phyloP scores from a whole-genome alignment of 2,113 vertebrate species.

The Calyptommatus sinebrachiatus region DNA sequence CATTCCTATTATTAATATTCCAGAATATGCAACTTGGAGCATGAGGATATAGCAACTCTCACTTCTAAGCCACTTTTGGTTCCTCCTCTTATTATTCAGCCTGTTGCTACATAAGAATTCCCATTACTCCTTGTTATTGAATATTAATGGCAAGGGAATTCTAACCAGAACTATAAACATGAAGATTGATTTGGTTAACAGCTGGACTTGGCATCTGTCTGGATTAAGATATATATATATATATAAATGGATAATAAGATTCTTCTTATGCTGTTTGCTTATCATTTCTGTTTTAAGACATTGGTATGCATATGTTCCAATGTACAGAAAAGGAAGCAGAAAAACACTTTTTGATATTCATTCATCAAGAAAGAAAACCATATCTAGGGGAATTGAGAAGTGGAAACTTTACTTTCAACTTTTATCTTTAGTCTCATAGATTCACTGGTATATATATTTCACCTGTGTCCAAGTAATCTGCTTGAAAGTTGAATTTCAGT shows the following conservation, averaged over 20 bases:
- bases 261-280: not conserved
- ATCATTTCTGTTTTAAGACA: not conserved
- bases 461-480: no score
- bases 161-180: not conserved
- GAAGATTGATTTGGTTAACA: not conserved
- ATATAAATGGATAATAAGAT: not conserved
- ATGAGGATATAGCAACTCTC: no score
- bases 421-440: not conserved
- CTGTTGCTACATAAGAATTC: no score
- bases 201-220: not conserved
- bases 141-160: not conserved
- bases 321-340: not conserved
- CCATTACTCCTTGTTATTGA: no score
- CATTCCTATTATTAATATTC: no score
- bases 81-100: no score
- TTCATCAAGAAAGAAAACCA: not conserved
- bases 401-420: not conserved
- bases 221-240: not conserved
- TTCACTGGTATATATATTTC: not conserved
- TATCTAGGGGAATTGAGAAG: not conserved
- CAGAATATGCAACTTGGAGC: no score
- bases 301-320: not conserved
- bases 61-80: no score
- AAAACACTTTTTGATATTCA: not conserved
- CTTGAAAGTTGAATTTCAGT: no score